Evolutionary conservation across 2,888 invertebrate genomes (phyloP).

Genomic region (Kuschelorhynchus macadamiae): DNA sequence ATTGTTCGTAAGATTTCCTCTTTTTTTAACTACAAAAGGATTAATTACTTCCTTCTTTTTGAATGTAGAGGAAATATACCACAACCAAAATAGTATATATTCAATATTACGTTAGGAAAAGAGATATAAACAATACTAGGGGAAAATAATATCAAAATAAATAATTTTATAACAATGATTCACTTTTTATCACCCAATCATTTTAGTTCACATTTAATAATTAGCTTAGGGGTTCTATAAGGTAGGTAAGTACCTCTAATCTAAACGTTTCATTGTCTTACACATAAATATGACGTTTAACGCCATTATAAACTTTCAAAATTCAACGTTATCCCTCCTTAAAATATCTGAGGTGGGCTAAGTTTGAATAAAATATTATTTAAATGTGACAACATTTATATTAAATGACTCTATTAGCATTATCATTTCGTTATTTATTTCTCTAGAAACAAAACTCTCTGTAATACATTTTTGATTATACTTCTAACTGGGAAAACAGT

Average conservation of each 20-base stretch:
- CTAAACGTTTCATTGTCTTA: conserved; percentile 42
- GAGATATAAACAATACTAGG: too few relatives aligned
- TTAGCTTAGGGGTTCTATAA: conserved; percentile 29
- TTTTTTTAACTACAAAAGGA: too few relatives aligned
- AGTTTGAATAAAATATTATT: conserved; percentile 31
- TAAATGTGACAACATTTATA: conserved; percentile 21
- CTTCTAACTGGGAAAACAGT: too few relatives aligned
- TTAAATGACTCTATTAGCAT: neutral
- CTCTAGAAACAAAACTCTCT: neutral
- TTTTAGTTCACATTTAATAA: conserved; percentile 22
- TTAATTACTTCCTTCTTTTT: too few relatives aligned
- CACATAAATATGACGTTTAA: conserved; percentile 33
- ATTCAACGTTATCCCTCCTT: conserved; percentile 38
- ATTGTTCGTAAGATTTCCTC: too few relatives aligned
- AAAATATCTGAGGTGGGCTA: conserved; percentile 18
- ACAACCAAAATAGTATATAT: too few relatives aligned
- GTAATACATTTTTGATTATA: too few relatives aligned
- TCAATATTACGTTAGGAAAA: too few relatives aligned
- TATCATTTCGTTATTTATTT: neutral
- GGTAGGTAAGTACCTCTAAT: conserved; percentile 21
- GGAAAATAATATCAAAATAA: too few relatives aligned
- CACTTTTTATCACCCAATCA: conserved; percentile 25
- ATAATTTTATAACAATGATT: too few relatives aligned
- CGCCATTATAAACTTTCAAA: conserved; percentile 43
- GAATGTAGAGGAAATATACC: too few relatives aligned